A percentile compares a stretch with the other conserved stretches of the same genome.
These are phyloP conservation scores for Patella caerulea DNA, from an alignment of 2,888 invertebrate genomes.

Conservation along the genomic window DNA sequence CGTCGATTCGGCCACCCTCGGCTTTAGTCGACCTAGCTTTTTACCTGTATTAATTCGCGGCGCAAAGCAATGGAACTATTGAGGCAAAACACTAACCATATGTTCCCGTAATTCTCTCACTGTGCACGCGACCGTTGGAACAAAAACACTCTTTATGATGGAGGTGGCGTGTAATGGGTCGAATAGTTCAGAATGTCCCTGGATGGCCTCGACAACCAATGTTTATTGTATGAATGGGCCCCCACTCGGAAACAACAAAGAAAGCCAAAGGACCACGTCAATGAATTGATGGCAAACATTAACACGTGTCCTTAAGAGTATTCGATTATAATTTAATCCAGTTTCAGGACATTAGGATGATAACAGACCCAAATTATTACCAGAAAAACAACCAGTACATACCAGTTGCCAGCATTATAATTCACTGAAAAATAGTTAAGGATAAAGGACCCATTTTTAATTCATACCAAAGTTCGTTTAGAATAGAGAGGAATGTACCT, in stretches of 20 bases:
- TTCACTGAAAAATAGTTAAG: no score
- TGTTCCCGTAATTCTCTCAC: background rate
- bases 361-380: no score
- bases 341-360: no score
- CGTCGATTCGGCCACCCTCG: background rate
- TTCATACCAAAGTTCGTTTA: no score
- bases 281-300: background rate
- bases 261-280: background rate
- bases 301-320: slow-evolving; percentile 4
- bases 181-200: slow-evolving; percentile 9
- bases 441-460: no score
- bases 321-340: background rate
- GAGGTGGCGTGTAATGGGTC: background rate
- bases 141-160: background rate
- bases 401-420: no score
- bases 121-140: slow-evolving; percentile 6
- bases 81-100: slow-evolving; percentile 1
- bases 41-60: slow-evolving; percentile 1
- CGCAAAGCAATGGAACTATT: background rate
- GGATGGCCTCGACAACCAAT: background rate
- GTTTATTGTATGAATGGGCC: background rate
- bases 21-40: background rate
- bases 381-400: no score
- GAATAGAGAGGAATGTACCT: no score
- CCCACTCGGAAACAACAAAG: background rate